phyloP scores from a whole-genome alignment of 2,888 invertebrate species.

The Pyrochroa serraticornis region DNA sequence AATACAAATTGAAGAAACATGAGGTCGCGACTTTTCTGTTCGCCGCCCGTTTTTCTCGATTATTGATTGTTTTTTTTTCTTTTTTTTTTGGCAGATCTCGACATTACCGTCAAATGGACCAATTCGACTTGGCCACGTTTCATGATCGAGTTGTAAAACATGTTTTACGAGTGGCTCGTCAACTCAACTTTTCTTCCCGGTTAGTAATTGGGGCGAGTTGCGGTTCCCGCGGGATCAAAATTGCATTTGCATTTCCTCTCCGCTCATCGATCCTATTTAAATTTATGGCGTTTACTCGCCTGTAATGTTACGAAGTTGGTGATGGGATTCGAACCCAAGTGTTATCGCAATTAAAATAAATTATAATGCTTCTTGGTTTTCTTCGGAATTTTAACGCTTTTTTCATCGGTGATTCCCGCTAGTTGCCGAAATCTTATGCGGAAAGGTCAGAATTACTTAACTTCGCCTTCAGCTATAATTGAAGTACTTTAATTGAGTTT shows the following conservation, averaged over 20 bases:
- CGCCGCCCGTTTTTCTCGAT: not conserved
- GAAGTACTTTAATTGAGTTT: too few relatives aligned
- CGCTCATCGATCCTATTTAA: constrained; percentile 13
- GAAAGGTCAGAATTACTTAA: too few relatives aligned
- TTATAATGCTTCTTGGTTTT: not conserved
- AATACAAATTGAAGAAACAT: not conserved
- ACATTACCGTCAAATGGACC: not conserved
- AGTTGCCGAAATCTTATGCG: too few relatives aligned
- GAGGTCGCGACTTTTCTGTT: not conserved
- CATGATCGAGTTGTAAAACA: constrained; percentile 10
- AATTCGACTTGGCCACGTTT: constrained; percentile 4
- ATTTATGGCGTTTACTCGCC: constrained; percentile 6
- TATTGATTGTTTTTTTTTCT: constrained; percentile 10
- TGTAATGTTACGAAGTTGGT: not conserved
- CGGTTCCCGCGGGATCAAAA: constrained; percentile 23
- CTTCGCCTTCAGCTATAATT: too few relatives aligned
- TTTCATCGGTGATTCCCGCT: too few relatives aligned
- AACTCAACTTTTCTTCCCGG: constrained; percentile 10
- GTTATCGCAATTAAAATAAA: constrained; percentile 11
- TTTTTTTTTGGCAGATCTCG: constrained; percentile 9
- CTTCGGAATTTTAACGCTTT: too few relatives aligned
- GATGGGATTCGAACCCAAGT: constrained; percentile 2
- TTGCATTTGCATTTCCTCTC: constrained; percentile 26
- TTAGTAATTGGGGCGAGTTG: constrained; percentile 30
- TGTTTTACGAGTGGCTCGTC: constrained; percentile 5